Conservation (phyloP, 2,888 invertebrate species). For the Eucera pruinosa region DNA sequence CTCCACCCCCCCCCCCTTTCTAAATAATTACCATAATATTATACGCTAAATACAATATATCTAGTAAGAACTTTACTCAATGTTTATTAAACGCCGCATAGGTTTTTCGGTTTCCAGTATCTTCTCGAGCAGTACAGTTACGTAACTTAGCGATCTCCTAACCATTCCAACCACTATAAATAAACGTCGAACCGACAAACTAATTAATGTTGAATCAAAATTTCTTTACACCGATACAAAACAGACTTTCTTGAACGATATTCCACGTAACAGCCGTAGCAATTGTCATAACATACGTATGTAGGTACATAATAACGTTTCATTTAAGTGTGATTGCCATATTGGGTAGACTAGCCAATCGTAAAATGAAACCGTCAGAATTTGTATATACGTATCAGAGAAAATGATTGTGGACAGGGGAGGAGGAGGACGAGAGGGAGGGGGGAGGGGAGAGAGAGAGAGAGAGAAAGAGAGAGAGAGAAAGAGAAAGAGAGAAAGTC, state of each 20-base stretch:
- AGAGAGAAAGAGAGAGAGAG: slow-evolving; percentile 24
- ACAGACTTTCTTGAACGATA: background rate
- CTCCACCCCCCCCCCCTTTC: too few species aligned
- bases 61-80: background rate
- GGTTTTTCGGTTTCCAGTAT: background rate
- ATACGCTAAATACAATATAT: too few species aligned
- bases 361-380: slow-evolving; percentile 43
- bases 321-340: too few species aligned
- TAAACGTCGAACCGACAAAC: background rate
- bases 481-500: slow-evolving; percentile 62
- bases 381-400: slow-evolving; percentile 14
- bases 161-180: slow-evolving; percentile 8
- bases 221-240: background rate
- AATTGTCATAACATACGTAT: background rate
- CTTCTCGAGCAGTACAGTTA: slow-evolving; percentile 31
- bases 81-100: background rate
- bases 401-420: slow-evolving; percentile 24
- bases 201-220: background rate
- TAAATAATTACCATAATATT: too few species aligned
- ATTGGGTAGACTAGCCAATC: too few species aligned
- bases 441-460: background rate
- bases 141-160: slow-evolving; percentile 20
- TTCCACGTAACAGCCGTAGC: background rate
- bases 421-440: too few species aligned
- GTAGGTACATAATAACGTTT: slow-evolving; percentile 2